phyloP scores from a whole-genome alignment of 1,140 invertebrate species.

The Eriocheir sinensis region DNA sequence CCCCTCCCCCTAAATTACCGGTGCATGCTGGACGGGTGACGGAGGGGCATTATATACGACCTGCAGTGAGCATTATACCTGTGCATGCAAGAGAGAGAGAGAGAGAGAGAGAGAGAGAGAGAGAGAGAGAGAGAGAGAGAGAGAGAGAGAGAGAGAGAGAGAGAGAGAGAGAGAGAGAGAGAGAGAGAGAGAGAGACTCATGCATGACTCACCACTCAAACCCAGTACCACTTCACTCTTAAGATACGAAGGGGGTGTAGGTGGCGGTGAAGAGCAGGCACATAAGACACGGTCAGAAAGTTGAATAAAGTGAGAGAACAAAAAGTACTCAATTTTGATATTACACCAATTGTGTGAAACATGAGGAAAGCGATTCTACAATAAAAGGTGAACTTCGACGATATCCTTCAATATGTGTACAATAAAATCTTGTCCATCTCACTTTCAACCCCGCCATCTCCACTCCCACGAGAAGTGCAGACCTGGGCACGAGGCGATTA shows the following conservation, averaged over 20 bases:
- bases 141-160: slow-evolving; percentile 22
- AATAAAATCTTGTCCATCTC: no score
- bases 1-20: neutral
- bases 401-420: no score
- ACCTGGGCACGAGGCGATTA: no score
- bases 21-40: neutral
- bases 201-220: slow-evolving; percentile 15
- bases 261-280: neutral
- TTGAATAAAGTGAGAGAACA: neutral
- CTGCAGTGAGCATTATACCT: neutral
- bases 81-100: neutral
- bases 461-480: no score
- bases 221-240: neutral
- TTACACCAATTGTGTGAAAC: neutral
- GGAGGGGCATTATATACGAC: neutral
- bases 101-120: slow-evolving; percentile 22
- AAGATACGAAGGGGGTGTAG: neutral
- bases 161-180: slow-evolving; percentile 22
- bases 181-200: slow-evolving; percentile 22
- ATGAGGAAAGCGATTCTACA: neutral
- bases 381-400: no score
- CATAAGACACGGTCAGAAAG: neutral
- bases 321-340: neutral
- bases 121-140: slow-evolving; percentile 22
- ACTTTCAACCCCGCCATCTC: no score